A percentile compares a stretch with the other conserved stretches of the same genome.
Evolutionary conservation across 2,797 vertebrate genomes (phyloP).

Genomic region (Tangara arthus): DNA sequence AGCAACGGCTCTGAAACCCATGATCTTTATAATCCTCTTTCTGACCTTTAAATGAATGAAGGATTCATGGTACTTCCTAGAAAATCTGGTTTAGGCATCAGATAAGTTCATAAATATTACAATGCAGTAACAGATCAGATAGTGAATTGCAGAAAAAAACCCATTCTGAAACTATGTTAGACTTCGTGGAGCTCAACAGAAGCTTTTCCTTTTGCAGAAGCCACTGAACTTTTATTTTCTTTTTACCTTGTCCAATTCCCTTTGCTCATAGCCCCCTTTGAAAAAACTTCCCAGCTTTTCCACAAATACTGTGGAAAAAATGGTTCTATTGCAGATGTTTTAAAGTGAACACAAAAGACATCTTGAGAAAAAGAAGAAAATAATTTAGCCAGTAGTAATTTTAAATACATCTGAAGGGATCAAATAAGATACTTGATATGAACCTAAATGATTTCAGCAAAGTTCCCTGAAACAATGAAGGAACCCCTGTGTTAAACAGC

Average conservation of each 20-base stretch:
- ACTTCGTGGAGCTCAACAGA: not conserved
- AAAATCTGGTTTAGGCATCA: not conserved
- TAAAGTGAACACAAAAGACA: not conserved
- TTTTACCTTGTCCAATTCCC: not conserved
- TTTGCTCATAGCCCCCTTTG: not conserved
- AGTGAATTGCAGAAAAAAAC: not conserved
- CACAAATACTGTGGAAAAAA: not conserved
- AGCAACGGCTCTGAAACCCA: not conserved
- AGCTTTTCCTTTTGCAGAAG: not conserved
- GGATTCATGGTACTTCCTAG: not conserved
- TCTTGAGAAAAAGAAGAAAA: not conserved
- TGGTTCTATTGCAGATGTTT: not conserved
- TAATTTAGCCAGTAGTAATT: not conserved
- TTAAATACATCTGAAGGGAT: not conserved
- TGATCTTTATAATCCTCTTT: not conserved
- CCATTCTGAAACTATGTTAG: not conserved
- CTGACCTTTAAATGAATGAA: not conserved
- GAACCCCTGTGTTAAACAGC: rapidly evolving
- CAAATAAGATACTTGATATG: not conserved
- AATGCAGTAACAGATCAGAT: not conserved
- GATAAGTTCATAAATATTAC: not conserved
- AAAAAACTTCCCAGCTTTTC: not conserved
- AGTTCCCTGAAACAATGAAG: not conserved
- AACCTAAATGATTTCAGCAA: not conserved
- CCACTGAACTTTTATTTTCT: not conserved